These are phyloP conservation scores for Sipha maydis DNA, from an alignment of 2,888 invertebrate species.

Conservation along the genomic window DNA sequence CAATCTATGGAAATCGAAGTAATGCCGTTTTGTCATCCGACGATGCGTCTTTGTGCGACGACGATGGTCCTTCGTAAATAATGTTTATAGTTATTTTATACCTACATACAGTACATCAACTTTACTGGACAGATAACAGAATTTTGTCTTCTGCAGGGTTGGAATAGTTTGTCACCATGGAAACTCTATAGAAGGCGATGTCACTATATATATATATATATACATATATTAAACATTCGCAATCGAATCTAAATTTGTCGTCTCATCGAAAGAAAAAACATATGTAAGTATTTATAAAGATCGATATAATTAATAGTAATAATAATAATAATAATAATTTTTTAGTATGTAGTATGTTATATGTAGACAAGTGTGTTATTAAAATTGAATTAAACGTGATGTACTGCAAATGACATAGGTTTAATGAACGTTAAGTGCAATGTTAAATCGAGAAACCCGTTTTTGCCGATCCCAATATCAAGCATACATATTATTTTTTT, in stretches of 20 bases:
- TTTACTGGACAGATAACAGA: background rate
- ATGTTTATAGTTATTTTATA: background rate
- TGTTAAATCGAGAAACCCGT: constrained; percentile 1
- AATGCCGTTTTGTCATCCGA: too few species aligned
- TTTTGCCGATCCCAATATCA: background rate
- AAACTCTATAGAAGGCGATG: background rate
- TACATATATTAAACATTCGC: background rate
- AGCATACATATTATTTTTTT: background rate
- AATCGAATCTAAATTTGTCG: background rate
- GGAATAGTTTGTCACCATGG: background rate
- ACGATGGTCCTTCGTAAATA: too few species aligned
- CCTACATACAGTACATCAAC: background rate
- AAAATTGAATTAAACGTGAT: background rate
- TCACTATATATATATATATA: background rate
- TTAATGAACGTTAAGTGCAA: background rate
- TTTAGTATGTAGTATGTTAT: too few species aligned
- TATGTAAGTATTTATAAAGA: background rate
- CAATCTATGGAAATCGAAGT: too few species aligned
- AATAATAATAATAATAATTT: background rate
- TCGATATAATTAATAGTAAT: background rate
- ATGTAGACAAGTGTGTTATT: background rate
- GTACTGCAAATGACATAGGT: background rate
- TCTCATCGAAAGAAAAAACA: background rate
- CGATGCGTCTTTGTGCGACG: too few species aligned
- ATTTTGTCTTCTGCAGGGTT: too few species aligned